Percentiles rank a stretch among this genome's conserved stretches.
Conservation (phyloP, 2,113 vertebrate species). For the Oryzias celebensis region DNA sequence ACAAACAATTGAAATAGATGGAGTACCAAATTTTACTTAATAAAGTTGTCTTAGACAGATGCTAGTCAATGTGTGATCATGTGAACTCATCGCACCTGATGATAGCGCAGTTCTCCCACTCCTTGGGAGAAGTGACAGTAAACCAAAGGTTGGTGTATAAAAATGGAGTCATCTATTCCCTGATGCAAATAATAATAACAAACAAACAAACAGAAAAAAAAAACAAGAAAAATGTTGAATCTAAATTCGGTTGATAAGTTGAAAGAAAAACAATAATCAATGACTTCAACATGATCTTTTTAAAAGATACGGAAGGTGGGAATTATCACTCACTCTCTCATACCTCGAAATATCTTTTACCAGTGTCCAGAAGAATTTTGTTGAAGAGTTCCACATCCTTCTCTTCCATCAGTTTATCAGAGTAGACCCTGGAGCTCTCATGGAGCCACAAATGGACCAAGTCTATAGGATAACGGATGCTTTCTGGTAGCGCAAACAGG, state of each 20-base stretch:
- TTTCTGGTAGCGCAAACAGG: constrained; percentile 71
- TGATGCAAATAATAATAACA: constrained; percentile 32
- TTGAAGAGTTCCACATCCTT: constrained; percentile 79
- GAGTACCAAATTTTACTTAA: too few relatives aligned
- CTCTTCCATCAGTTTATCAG: constrained; percentile 80
- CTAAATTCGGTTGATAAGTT: too few relatives aligned
- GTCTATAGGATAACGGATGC: constrained; percentile 70
- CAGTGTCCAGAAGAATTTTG: constrained; percentile 76
- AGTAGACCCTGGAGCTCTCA: constrained; percentile 78
- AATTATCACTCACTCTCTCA: not conserved
- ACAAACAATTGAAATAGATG: too few relatives aligned
- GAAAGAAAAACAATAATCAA: too few relatives aligned
- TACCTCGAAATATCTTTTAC: constrained; percentile 79
- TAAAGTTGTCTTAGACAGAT: too few relatives aligned
- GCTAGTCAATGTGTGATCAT: not conserved
- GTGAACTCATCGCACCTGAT: constrained; percentile 55
- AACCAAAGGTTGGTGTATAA: constrained; percentile 90
- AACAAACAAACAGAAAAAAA: not conserved
- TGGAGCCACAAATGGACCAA: constrained; percentile 77
- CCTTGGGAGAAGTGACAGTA: constrained; percentile 88
- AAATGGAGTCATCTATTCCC: constrained; percentile 86
- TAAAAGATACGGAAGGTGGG: too few relatives aligned
- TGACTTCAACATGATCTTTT: too few relatives aligned
- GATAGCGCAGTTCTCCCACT: constrained; percentile 84
- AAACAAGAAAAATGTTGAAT: constrained; percentile 1